phyloP scores from a whole-genome alignment of 2,797 vertebrate species.

The Lithobates sylvaticus region DNA sequence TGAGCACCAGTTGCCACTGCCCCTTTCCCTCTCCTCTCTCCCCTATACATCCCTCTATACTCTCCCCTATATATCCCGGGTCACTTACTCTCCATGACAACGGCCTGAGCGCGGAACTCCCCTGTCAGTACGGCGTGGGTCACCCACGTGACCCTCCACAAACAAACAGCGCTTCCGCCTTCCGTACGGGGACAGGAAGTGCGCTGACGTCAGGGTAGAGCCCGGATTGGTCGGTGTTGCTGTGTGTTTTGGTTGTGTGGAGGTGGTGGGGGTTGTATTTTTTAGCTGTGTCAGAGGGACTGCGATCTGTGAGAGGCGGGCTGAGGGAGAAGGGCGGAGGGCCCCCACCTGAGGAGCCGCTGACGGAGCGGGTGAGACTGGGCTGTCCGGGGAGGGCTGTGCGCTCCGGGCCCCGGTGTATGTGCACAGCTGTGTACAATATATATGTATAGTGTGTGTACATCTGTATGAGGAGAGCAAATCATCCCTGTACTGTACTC shows the following conservation, averaged over 20 bases:
- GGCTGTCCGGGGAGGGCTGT: neutral
- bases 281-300: conserved; percentile 49
- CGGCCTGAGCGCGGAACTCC: too few relatives aligned
- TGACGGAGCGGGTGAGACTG: neutral
- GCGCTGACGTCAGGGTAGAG: neutral
- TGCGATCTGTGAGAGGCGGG: neutral
- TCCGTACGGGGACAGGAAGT: neutral
- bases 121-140: too few relatives aligned
- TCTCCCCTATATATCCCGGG: too few relatives aligned
- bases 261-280: neutral
- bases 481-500: too few relatives aligned
- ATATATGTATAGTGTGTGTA: neutral
- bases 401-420: neutral
- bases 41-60: too few relatives aligned
- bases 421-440: too few relatives aligned
- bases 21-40: too few relatives aligned
- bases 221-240: neutral
- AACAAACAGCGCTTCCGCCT: neutral
- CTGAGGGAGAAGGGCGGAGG: neutral
- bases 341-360: neutral
- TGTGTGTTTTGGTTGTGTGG: conserved; percentile 1
- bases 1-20: too few relatives aligned
- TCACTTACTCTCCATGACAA: conserved; percentile 39
- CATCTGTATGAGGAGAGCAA: too few relatives aligned
- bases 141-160: neutral